Conservation (phyloP, 2,888 invertebrate species). For the Eulithis prunata region DNA sequence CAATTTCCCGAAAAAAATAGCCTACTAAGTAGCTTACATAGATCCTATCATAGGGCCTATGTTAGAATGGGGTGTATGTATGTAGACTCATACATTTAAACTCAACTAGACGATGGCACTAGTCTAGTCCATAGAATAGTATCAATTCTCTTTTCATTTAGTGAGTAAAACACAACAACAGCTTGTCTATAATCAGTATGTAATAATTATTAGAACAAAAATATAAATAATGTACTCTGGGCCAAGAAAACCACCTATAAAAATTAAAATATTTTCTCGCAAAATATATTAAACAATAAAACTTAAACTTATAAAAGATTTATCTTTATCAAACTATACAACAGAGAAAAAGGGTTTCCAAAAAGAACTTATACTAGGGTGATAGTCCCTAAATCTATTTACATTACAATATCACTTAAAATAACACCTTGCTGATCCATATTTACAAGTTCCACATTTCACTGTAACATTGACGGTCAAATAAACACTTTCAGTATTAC, state of each 20-base stretch:
- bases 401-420: slow-evolving; percentile 43
- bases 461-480: slow-evolving; percentile 7
- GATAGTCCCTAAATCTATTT: slow-evolving; percentile 61
- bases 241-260: slow-evolving; percentile 40
- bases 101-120: too few species aligned
- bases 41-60: too few species aligned
- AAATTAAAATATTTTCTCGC: slow-evolving; percentile 55
- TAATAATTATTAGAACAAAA: slow-evolving; percentile 39
- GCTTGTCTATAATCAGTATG: slow-evolving; percentile 17
- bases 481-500: not conserved
- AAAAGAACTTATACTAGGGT: slow-evolving; percentile 62
- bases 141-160: too few species aligned
- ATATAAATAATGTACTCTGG: slow-evolving; percentile 43
- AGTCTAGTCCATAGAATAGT: too few species aligned
- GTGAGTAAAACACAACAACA: slow-evolving; percentile 14
- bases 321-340: slow-evolving; percentile 81
- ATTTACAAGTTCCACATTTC: slow-evolving; percentile 52
- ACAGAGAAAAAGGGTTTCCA: slow-evolving; percentile 72
- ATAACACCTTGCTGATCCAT: slow-evolving; percentile 41
- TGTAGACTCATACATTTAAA: too few species aligned
- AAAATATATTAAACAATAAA: slow-evolving; percentile 83
- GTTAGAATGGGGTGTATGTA: too few species aligned
- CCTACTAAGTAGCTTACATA: too few species aligned
- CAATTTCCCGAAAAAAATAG: too few species aligned
- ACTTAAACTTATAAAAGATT: slow-evolving; percentile 64